phyloP scores from a whole-genome alignment of 2,113 vertebrate species.

The Oostethus manadensis region DNA sequence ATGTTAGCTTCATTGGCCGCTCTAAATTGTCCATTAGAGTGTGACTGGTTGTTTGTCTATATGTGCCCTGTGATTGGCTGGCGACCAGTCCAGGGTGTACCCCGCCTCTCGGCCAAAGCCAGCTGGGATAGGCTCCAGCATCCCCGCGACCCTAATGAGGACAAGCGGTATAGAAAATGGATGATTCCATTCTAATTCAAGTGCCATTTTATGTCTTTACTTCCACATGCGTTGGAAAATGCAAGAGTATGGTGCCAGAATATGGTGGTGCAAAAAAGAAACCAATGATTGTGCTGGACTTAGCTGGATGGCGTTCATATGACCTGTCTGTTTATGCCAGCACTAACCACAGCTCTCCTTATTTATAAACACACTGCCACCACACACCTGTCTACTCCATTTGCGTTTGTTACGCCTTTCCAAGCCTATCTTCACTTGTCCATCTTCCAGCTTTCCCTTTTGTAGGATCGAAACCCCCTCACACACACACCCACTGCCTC shows the following conservation, averaged over 20 bases:
- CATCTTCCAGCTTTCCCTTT: conserved; percentile 62
- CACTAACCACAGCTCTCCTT: conserved; percentile 49
- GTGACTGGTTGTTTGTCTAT: no score
- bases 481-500: conserved; percentile 27
- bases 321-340: conserved; percentile 54
- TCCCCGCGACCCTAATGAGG: no score
- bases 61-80: no score
- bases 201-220: not conserved
- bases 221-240: not conserved
- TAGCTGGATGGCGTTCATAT: conserved; percentile 56
- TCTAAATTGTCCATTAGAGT: no score
- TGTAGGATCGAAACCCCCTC: conserved; percentile 47
- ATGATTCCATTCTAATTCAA: not conserved
- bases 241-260: not conserved
- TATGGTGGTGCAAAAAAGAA: conserved; percentile 1
- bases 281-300: conserved; percentile 31
- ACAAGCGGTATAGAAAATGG: no score
- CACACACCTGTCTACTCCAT: conserved; percentile 63
- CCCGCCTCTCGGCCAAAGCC: no score
- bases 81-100: no score
- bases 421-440: conserved; percentile 65
- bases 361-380: conserved; percentile 28
- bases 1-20: no score
- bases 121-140: no score
- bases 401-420: conserved; percentile 60